Base-by-base conservation (phyloP, 2,888 invertebrate genomes). In the Phyllotreta striolata region DNA sequence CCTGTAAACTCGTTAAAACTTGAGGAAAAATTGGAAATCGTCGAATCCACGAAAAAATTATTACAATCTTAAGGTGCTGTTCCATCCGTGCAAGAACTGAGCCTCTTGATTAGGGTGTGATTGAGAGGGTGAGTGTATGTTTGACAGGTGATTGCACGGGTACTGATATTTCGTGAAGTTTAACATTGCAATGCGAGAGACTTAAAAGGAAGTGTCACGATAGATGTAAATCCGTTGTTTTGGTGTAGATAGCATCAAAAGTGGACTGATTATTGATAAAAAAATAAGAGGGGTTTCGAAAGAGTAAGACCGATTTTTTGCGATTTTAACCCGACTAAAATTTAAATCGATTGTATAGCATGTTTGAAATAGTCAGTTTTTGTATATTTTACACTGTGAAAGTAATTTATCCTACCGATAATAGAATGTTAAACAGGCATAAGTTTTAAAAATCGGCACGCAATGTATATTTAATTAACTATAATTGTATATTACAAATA, bases 71-170 rank as follows among this genome's bases (percentile, higher is more conserved):
- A 60, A 66, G 54, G 34, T 59, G 60, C 57, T 63, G 63, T 56
- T 72, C 72, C 73, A 71, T 73, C 70, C 70, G 63, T 74, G 76
- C 73, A 74, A 78, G 78, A 78, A 77, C 78, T 78, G 78, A 77
- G 73, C 76, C 74, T 78, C 76, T 72, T 72, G 72, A 72, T 73
- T 72, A 75, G 71, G 72, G 74, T 74, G 72, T 77, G 76, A 71
- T 66, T 75, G 75, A 70, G 70, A 71, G 74, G 68, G 67, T 75
- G 74, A 68, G 68, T 73, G 77, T 73, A 76, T 76, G 77, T 74
- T 76, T 79, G 79, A 78, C 78, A 79, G 78, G 78, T 79, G 78
- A 78, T 77, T 77, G 78, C 77, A 78, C 77, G 77, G 77, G 75
- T 77, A 77, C 76, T 77, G 76, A 76, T 66, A 66, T 67, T 62